phyloP scores from a whole-genome alignment of 2,888 invertebrate species.

The Hirtodrosophila alboralis region DNA sequence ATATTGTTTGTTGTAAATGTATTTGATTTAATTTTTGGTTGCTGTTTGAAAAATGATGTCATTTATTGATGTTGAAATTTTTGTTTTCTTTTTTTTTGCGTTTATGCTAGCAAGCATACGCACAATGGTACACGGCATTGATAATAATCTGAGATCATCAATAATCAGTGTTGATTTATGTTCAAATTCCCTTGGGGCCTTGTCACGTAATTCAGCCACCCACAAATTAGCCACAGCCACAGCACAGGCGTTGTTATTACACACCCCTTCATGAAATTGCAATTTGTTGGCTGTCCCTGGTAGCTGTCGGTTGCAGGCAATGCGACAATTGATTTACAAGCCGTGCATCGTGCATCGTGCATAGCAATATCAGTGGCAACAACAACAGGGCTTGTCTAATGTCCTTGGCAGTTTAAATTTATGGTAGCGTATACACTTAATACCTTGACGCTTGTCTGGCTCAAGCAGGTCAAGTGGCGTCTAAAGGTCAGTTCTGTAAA shows the following conservation, averaged over 20 bases:
- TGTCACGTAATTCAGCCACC: slow-evolving; percentile 5
- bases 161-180: slow-evolving; percentile 53
- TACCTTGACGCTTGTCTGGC: slow-evolving; percentile 60
- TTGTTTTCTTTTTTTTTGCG: slow-evolving; percentile 15
- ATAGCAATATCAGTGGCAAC: slow-evolving; percentile 26
- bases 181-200: slow-evolving; percentile 5
- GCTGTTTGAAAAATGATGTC: slow-evolving; percentile 62
- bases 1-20: slow-evolving; percentile 33
- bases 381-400: slow-evolving; percentile 23
- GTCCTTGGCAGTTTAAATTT: slow-evolving; percentile 68
- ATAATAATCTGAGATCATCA: slow-evolving; percentile 50
- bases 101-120: slow-evolving; percentile 41
- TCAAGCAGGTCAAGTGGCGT: slow-evolving; percentile 65
- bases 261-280: slow-evolving; percentile 45
- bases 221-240: slow-evolving; percentile 6
- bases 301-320: slow-evolving; percentile 59
- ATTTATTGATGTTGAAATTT: slow-evolving; percentile 29
- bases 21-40: slow-evolving; percentile 33
- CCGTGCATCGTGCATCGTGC: no score
- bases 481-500: slow-evolving; percentile 62
- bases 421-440: slow-evolving; percentile 52
- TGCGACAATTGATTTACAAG: slow-evolving; percentile 73
- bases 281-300: slow-evolving; percentile 54
- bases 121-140: slow-evolving; percentile 27
- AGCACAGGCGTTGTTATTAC: neutral